Conservation (phyloP, 2,888 invertebrate species). For the Antitype chi region DNA sequence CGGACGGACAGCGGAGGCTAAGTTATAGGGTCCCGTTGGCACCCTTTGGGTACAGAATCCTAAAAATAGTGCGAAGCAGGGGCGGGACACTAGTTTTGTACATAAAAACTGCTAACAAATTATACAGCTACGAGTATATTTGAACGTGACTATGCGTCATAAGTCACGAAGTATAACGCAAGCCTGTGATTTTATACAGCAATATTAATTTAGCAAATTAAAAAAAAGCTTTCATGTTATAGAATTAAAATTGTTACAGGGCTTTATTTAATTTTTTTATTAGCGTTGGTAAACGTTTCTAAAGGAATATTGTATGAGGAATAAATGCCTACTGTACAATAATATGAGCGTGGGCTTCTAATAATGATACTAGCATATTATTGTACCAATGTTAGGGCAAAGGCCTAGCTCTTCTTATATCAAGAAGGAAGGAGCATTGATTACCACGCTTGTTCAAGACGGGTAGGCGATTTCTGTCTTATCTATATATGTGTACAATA, state of each 20-base stretch:
- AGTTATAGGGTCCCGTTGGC: too few species aligned
- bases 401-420: background rate
- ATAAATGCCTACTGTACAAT: conserved; percentile 4
- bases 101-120: conserved; percentile 25
- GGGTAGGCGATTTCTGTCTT: too few species aligned
- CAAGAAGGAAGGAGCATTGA: background rate
- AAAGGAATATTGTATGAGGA: conserved; percentile 18
- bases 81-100: background rate
- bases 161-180: conserved; percentile 50
- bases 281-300: conserved; percentile 28
- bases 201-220: conserved; percentile 63
- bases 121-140: conserved; percentile 20
- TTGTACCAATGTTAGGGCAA: background rate
- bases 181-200: conserved; percentile 55
- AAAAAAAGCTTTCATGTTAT: conserved; percentile 54
- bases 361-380: background rate
- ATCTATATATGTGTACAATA: too few species aligned
- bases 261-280: conserved; percentile 47
- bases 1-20: too few species aligned
- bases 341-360: background rate
- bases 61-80: background rate
- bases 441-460: background rate
- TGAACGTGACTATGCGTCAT: conserved; percentile 53
- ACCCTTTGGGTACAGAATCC: too few species aligned
- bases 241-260: conserved; percentile 59